These are phyloP conservation scores for Buteo buteo DNA, from an alignment of 2,113 vertebrate species.

Conservation along the genomic window DNA sequence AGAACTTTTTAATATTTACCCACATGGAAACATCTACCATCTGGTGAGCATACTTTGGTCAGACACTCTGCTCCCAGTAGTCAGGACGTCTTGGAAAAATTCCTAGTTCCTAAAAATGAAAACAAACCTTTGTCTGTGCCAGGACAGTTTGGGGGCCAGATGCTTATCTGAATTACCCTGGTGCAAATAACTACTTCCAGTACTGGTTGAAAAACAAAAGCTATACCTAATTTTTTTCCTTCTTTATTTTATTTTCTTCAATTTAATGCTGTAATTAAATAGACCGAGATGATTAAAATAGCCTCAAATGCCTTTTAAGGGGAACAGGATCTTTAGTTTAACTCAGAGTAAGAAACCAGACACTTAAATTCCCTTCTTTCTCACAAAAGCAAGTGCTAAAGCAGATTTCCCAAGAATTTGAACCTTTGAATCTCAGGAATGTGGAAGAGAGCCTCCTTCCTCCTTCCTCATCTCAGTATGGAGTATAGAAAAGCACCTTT, in stretches of 20 bases:
- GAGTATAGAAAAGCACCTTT: neutral
- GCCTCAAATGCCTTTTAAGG: neutral
- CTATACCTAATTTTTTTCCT: neutral
- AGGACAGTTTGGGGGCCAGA: neutral
- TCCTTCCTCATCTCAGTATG: neutral
- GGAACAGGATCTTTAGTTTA: neutral
- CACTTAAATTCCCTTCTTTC: neutral
- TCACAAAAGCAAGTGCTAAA: neutral
- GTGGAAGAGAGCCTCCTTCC: neutral
- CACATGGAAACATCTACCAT: slow-evolving; percentile 43
- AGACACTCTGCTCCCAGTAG: neutral
- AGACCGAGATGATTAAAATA: neutral
- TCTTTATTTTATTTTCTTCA: neutral
- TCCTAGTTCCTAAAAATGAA: slow-evolving; percentile 19
- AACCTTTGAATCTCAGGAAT: neutral
- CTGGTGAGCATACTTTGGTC: slow-evolving; percentile 38
- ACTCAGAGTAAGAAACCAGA: neutral
- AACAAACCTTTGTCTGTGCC: neutral
- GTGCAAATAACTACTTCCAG: neutral
- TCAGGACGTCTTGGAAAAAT: slow-evolving; percentile 24
- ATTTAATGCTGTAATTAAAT: neutral
- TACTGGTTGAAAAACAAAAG: neutral
- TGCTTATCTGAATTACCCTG: neutral
- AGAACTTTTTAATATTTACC: slow-evolving; percentile 13
- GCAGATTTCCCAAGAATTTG: neutral